phyloP scores from a whole-genome alignment of 1,140 invertebrate genomes.

The Oedothorax gibbosus region DNA sequence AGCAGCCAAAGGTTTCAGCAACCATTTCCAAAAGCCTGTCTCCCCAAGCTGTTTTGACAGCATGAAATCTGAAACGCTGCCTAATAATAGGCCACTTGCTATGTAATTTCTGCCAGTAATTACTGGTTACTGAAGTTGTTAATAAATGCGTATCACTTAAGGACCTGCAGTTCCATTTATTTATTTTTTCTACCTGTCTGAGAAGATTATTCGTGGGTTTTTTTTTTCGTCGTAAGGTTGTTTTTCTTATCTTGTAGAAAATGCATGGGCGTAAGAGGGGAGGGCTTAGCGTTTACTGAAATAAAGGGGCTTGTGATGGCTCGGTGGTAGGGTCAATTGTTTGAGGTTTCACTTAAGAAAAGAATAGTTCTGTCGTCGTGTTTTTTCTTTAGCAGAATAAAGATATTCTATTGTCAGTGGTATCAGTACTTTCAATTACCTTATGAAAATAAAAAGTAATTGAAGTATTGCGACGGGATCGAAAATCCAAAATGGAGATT shows the following conservation, averaged over 20 bases:
- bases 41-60: constrained; percentile 32
- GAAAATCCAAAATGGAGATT: no score
- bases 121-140: constrained; percentile 56
- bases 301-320: not conserved
- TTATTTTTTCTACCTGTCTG: constrained; percentile 17
- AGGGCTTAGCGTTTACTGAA: not conserved
- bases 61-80: constrained; percentile 23
- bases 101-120: constrained; percentile 49
- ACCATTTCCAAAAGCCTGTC: not conserved
- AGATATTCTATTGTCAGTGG: no score
- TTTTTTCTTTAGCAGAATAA: no score
- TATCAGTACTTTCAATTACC: no score
- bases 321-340: no score
- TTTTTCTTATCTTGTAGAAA: constrained; percentile 5
- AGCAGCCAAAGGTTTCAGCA: no score
- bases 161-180: constrained; percentile 21
- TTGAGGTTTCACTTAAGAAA: no score
- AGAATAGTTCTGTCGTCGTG: no score
- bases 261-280: constrained; percentile 6
- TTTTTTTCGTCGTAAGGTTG: no score
- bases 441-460: no score
- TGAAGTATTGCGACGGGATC: no score
- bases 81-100: constrained; percentile 33
- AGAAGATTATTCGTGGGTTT: constrained; percentile 10
- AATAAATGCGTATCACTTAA: constrained; percentile 55